Base-by-base conservation (phyloP, 2,888 invertebrate species). In the Hypsopygia costalis region DNA sequence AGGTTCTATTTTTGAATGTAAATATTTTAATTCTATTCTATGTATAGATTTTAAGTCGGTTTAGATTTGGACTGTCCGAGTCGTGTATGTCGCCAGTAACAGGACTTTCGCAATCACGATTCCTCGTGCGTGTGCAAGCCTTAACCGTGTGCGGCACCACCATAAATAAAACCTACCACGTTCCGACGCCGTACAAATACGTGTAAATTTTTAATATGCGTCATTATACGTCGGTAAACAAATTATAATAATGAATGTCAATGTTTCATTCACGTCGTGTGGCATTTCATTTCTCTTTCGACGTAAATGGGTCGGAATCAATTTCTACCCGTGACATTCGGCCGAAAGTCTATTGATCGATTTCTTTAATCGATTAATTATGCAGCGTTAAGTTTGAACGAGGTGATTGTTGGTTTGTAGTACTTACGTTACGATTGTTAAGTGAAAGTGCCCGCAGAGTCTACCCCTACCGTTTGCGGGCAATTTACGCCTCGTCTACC, bases 31-130 rank as follows among this genome's bases (percentile, higher is more conserved):
- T 25, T 25, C 6, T 6, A 25, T 6, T 25, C 16, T 25, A 25
- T 29, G 11, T 16, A 31, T 6, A 9, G 2, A 11, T n/a, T 31
- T 11, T 7, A 21, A 21, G 1, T 8, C 5, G 9, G 31, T 32
- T 38, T 29, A 7, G 7, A 28, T 34, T 20, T 20, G 11, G 8
- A 36, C 12, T 32, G 38, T 20, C 33, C 33, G 46, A 49, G 60
- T 55, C 55, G 56, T 55, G 61, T 53, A 58, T 58, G 72, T 59
- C 55, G 57, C 65, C 70, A 66, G 61, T 86, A 86, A 87, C 87
- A 74, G 87, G 85, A 87, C 87, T 87, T 83, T 85, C 74, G 78
- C 74, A 86, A 86, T 88, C 77, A 67, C 71, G 78, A 87, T 86
- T 85, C 87, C 70, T 61, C 70, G 65, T 60, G 79, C 82, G 86